These are phyloP conservation scores for Cephus spinipes DNA, from an alignment of 2,888 invertebrate genomes.

Conservation along the genomic window DNA sequence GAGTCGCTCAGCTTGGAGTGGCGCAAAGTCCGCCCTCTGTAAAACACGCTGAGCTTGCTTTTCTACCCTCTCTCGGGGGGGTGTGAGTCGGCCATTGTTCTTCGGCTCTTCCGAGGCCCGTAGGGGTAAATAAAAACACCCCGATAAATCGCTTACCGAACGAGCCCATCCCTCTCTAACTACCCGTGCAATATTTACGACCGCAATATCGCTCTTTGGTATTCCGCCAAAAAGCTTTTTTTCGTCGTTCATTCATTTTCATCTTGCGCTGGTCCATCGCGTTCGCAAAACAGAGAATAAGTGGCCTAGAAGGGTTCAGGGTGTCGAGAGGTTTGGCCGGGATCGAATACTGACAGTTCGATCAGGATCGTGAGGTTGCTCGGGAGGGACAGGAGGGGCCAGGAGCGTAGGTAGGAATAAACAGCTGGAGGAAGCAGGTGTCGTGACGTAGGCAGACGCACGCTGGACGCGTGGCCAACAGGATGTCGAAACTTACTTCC, in stretches of 20 bases:
- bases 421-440: conserved; percentile 67
- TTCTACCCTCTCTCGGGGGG: conserved; percentile 27
- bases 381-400: background rate
- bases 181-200: conserved; percentile 48
- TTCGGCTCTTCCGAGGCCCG: conserved; percentile 17
- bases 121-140: conserved; percentile 30
- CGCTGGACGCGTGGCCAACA: conserved; percentile 58
- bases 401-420: conserved; percentile 26
- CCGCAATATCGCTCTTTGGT: conserved; percentile 24
- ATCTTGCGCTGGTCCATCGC: conserved; percentile 8
- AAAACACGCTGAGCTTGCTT: conserved; percentile 44
- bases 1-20: conserved; percentile 10
- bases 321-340: background rate
- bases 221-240: conserved; percentile 15
- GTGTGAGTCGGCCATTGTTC: conserved; percentile 38
- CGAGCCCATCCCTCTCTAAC: conserved; percentile 30
- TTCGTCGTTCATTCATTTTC: conserved; percentile 9
- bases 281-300: background rate
- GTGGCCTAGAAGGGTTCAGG: background rate
- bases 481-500: conserved; percentile 40
- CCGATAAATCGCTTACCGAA: conserved; percentile 50
- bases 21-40: conserved; percentile 31
- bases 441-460: conserved; percentile 59
- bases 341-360: background rate
- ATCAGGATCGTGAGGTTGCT: background rate